Conservation (phyloP, 2,113 vertebrate genomes). For the Terrapene triunguis region DNA sequence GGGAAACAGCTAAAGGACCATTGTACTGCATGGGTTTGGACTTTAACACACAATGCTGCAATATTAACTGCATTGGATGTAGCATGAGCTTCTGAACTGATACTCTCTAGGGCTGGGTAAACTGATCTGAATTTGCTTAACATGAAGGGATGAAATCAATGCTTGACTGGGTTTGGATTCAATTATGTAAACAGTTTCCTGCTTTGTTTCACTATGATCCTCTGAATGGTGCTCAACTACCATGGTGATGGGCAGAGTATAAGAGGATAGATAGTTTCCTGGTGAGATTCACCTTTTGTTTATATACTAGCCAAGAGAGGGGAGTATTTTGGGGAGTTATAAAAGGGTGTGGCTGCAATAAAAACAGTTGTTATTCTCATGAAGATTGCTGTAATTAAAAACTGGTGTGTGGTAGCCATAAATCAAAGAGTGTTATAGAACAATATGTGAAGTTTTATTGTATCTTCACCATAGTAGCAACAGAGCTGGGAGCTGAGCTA, state of each 20-base stretch:
- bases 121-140: not conserved
- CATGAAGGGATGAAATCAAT: conserved; percentile 1
- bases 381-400: not conserved
- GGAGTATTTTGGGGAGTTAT: conserved; percentile 6
- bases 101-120: not conserved
- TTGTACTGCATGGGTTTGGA: not conserved
- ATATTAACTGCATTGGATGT: not conserved
- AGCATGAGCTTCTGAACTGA: not conserved
- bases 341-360: not conserved
- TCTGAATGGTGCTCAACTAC: not conserved
- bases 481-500: not conserved
- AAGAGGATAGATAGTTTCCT: not conserved
- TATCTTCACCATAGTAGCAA: not conserved
- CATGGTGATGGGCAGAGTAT: accelerated
- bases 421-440: not conserved
- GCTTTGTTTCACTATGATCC: conserved; percentile 54
- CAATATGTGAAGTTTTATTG: not conserved
- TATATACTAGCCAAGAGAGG: conserved; percentile 16
- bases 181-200: conserved; percentile 51
- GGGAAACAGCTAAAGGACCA: conserved; percentile 27
- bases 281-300: conserved; percentile 28
- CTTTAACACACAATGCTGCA: not conserved
- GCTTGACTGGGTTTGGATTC: conserved; percentile 9
- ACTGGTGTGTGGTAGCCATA: not conserved
- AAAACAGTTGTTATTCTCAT: not conserved